These are phyloP conservation scores for Anagrus nilaparvatae DNA, from an alignment of 1,140 invertebrate genomes.

Conservation along the genomic window DNA sequence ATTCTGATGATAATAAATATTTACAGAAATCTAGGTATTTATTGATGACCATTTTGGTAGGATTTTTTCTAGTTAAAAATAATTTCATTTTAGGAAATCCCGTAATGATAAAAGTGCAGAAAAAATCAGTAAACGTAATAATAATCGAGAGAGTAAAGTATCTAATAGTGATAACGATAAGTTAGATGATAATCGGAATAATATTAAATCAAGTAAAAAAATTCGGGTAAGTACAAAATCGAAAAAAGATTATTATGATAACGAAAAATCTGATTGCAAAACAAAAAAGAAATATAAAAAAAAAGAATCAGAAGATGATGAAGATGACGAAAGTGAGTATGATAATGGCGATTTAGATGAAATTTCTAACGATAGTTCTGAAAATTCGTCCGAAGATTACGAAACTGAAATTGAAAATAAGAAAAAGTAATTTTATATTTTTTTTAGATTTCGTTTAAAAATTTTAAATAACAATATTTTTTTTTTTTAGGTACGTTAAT, in stretches of 20 bases:
- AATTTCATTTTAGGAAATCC: neutral
- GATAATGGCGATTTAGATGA: constrained; percentile 17
- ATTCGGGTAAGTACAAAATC: too few relatives aligned
- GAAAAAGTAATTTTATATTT: constrained; percentile 21
- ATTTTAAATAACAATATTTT: constrained; percentile 6
- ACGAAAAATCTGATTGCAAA: too few relatives aligned
- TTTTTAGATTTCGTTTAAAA: neutral
- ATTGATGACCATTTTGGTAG: too few relatives aligned
- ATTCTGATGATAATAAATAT: constrained; percentile 18
- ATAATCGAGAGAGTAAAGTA: neutral
- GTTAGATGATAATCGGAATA: too few relatives aligned
- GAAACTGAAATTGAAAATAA: constrained; percentile 24
- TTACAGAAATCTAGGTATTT: too few relatives aligned
- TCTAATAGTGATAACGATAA: too few relatives aligned
- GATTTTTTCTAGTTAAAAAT: neutral
- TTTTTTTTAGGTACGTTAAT: constrained; percentile 24
- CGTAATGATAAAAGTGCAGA: neutral
- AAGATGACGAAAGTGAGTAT: constrained; percentile 9
- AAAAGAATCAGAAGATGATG: neutral
- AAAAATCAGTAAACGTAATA: neutral
- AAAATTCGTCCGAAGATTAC: constrained; percentile 18
- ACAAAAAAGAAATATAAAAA: too few relatives aligned
- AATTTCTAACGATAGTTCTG: constrained; percentile 12
- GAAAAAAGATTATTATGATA: too few relatives aligned
- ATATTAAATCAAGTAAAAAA: too few relatives aligned